Evolutionary conservation across 2,888 invertebrate genomes (phyloP).

Genomic region (Saturnia pavonia): DNA sequence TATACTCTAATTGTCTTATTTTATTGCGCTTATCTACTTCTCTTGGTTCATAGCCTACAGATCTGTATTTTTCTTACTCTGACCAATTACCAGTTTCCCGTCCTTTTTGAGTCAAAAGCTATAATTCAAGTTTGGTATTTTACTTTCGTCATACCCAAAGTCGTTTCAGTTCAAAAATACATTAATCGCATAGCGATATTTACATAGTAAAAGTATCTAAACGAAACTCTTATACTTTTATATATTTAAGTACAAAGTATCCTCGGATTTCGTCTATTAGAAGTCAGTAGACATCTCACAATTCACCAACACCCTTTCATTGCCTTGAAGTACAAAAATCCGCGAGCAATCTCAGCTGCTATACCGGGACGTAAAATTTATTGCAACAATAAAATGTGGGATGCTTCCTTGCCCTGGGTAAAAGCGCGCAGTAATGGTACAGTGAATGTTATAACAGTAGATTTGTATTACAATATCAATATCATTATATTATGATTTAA

Average conservation of each 20-base stretch:
- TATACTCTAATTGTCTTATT: neutral
- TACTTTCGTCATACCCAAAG: neutral
- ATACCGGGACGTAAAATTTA: conserved; percentile 73
- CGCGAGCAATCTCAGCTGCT: conserved; percentile 70
- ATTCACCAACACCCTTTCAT: conserved; percentile 42
- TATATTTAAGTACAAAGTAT: neutral
- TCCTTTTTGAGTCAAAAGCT: neutral
- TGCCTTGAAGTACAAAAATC: conserved; percentile 60
- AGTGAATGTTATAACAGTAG: neutral
- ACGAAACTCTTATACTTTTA: neutral
- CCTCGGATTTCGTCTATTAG: conserved; percentile 11
- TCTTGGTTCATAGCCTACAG: neutral
- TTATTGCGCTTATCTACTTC: neutral
- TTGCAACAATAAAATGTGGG: conserved; percentile 77
- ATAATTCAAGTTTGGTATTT: no score
- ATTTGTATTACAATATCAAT: neutral
- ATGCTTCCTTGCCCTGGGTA: conserved; percentile 62
- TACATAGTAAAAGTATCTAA: neutral
- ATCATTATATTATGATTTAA: neutral
- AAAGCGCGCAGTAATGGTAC: conserved; percentile 47
- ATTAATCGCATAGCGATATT: neutral
- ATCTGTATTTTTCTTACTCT: neutral
- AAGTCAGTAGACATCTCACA: conserved; percentile 23
- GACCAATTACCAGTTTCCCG: neutral
- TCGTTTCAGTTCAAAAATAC: neutral